Percentiles rank a stretch among this genome's conserved stretches.
Evolutionary conservation across 2,888 invertebrate genomes (phyloP).

Genomic region (Apodemia duryi): DNA sequence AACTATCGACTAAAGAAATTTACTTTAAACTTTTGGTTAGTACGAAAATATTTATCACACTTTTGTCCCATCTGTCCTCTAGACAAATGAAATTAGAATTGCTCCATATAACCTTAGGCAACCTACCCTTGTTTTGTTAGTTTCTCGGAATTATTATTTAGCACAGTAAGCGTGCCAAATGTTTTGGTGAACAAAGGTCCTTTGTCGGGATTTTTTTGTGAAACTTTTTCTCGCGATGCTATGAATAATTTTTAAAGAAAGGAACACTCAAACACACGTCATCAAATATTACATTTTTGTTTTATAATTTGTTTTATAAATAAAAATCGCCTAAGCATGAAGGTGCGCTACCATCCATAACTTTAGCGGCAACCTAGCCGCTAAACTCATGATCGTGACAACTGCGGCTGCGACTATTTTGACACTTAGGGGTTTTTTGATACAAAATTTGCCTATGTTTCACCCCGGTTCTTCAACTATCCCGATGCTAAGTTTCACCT

Average conservation of each 20-base stretch:
- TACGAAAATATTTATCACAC: background rate
- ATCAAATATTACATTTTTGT: no score
- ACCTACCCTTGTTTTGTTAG: background rate
- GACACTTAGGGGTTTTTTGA: no score
- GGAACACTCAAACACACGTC: background rate
- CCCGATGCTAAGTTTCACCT: no score
- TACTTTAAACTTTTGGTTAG: background rate
- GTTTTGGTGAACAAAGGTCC: constrained; percentile 11
- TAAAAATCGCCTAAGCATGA: no score
- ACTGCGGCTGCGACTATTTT: no score
- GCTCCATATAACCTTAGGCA: background rate
- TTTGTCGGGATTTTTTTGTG: constrained; percentile 1
- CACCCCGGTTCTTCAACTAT: no score
- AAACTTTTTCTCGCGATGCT: background rate
- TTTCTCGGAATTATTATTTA: constrained; percentile 9
- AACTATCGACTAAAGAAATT: no score
- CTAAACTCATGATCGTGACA: no score
- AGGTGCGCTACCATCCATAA: no score
- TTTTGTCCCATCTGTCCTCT: background rate
- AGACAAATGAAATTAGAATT: background rate
- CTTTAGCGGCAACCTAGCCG: no score
- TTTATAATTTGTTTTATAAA: no score
- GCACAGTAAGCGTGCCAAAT: constrained; percentile 4
- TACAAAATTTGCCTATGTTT: no score
- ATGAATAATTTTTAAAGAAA: background rate